phyloP scores from a whole-genome alignment of 2,113 vertebrate genomes.

The human (Homo sapiens) region GRCh38 chr2:159850501-159851000 shows the following conservation, averaged over 20 bases:
- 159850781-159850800: neutral
- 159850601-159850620: neutral
- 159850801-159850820: neutral
- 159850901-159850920: neutral
- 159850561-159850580: neutral
- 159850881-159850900: neutral
- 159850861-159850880: neutral
- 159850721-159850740: neutral
- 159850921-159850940: constrained; percentile 19
- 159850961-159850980: neutral
- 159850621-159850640: no score
- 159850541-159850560: neutral
- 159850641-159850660: no score
- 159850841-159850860: no score
- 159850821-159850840: no score
- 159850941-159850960: constrained; percentile 9
- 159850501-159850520: neutral
- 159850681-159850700: no score
- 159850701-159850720: no score
- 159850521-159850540: neutral
- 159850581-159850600: constrained; percentile 16
- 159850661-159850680: no score
- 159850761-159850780: neutral
- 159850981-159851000: neutral
- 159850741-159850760: neutral